phyloP scores from a whole-genome alignment of 1,140 invertebrate species.

The Pissodes strobi region DNA sequence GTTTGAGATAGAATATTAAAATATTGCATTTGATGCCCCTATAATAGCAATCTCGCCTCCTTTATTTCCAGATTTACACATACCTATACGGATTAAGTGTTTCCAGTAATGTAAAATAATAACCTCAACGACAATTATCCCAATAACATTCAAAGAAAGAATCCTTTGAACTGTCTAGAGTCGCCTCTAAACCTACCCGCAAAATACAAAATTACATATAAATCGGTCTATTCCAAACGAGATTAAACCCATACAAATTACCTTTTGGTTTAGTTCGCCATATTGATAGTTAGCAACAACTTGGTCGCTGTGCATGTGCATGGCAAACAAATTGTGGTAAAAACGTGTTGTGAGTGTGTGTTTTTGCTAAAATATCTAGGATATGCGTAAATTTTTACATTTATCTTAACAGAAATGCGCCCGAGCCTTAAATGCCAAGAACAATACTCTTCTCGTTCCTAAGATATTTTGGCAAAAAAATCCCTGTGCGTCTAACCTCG shows the following conservation, averaged over 20 bases:
- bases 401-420: too few relatives aligned
- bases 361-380: background rate
- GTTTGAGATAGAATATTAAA: too few relatives aligned
- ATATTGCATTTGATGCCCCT: too few relatives aligned
- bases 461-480: slow-evolving; percentile 9
- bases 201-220: slow-evolving; percentile 14
- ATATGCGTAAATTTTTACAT: too few relatives aligned
- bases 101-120: too few relatives aligned
- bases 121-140: too few relatives aligned
- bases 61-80: too few relatives aligned
- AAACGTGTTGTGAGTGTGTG: background rate
- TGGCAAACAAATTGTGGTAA: background rate
- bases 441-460: background rate
- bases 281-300: background rate
- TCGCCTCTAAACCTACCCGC: too few relatives aligned
- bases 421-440: slow-evolving; percentile 6
- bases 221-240: slow-evolving; percentile 18
- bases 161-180: too few relatives aligned
- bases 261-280: slow-evolving; percentile 14
- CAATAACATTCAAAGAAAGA: too few relatives aligned
- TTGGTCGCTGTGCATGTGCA: background rate
- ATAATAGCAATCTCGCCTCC: too few relatives aligned
- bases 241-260: slow-evolving; percentile 41
- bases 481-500: slow-evolving; percentile 1
- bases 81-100: too few relatives aligned